These are phyloP conservation scores for Ceryle rudis DNA, from an alignment of 2,797 vertebrate genomes.

Conservation along the genomic window DNA sequence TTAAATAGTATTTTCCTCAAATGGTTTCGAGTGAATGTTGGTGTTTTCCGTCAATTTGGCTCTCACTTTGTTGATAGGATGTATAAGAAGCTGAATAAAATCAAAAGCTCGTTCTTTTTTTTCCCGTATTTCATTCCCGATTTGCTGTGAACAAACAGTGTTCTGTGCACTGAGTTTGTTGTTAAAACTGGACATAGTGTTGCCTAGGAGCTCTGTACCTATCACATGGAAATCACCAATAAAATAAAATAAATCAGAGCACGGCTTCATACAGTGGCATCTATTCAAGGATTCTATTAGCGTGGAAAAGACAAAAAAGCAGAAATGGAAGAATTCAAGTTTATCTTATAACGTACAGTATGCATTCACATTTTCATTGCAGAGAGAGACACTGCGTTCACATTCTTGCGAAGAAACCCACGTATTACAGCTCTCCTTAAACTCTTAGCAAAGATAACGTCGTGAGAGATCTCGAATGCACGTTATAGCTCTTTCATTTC, in stretches of 20 bases:
- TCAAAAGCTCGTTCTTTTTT: not conserved
- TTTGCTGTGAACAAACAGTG: constrained; percentile 32
- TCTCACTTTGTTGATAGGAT: not conserved
- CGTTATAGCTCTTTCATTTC: not conserved
- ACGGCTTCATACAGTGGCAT: constrained; percentile 23
- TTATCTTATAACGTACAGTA: constrained; percentile 40
- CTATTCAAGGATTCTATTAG: constrained; percentile 19
- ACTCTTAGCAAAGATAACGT: not conserved
- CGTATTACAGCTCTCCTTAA: not conserved
- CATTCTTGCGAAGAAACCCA: constrained; percentile 33
- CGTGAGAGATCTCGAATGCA: not conserved
- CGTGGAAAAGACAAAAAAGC: constrained; percentile 20
- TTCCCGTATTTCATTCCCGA: not conserved
- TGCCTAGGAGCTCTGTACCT: constrained; percentile 34
- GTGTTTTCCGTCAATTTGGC: constrained; percentile 20
- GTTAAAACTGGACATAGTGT: constrained; percentile 41
- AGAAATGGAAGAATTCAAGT: constrained; percentile 60
- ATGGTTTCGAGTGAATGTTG: not conserved
- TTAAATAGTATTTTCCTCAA: constrained; percentile 35
- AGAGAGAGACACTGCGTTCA: constrained; percentile 53
- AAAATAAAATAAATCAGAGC: constrained; percentile 16
- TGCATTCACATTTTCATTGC: constrained; percentile 58
- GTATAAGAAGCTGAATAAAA: constrained; percentile 38
- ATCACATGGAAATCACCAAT: not conserved
- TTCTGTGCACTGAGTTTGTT: constrained; percentile 7